A percentile compares a stretch with the other conserved stretches of the same genome.
phyloP scores from a whole-genome alignment of 1,140 invertebrate genomes.

The Glossosoma conforme region DNA sequence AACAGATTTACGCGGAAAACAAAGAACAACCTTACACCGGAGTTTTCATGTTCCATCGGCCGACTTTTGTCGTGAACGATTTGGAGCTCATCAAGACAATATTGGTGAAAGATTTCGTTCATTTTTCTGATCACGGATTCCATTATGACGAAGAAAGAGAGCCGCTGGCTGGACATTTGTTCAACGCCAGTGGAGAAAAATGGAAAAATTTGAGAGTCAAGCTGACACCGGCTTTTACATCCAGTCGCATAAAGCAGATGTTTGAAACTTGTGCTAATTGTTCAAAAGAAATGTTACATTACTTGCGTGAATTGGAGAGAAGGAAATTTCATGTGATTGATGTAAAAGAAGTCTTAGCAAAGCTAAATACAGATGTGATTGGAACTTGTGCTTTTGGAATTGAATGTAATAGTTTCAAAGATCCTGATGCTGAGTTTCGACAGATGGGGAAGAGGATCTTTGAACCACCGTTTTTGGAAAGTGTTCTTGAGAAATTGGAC shows the following conservation, averaged over 20 bases:
- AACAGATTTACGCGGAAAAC: slow-evolving; percentile 37
- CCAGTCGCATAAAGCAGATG: slow-evolving; percentile 36
- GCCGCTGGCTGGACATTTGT: slow-evolving; percentile 49
- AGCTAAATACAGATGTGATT: slow-evolving; percentile 60
- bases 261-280: slow-evolving; percentile 35
- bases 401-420: slow-evolving; percentile 53
- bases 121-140: slow-evolving; percentile 53
- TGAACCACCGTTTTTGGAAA: slow-evolving; percentile 9
- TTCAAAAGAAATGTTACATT: slow-evolving; percentile 38
- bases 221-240: slow-evolving; percentile 37
- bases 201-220: slow-evolving; percentile 36
- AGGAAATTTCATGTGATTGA: slow-evolving; percentile 42
- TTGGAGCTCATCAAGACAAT: slow-evolving; percentile 53
- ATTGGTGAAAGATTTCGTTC: slow-evolving; percentile 56
- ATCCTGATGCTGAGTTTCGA: slow-evolving; percentile 53
- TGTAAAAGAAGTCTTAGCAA: slow-evolving; percentile 52
- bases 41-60: slow-evolving; percentile 42
- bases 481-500: neutral
- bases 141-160: slow-evolving; percentile 48
- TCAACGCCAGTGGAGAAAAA: slow-evolving; percentile 39
- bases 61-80: slow-evolving; percentile 45
- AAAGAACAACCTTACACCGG: slow-evolving; percentile 41
- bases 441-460: slow-evolving; percentile 42
- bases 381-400: slow-evolving; percentile 59
- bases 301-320: slow-evolving; percentile 37